These are phyloP conservation scores for Mongoloraphidia duomilia DNA, from an alignment of 2,888 invertebrate genomes.

Conservation along the genomic window DNA sequence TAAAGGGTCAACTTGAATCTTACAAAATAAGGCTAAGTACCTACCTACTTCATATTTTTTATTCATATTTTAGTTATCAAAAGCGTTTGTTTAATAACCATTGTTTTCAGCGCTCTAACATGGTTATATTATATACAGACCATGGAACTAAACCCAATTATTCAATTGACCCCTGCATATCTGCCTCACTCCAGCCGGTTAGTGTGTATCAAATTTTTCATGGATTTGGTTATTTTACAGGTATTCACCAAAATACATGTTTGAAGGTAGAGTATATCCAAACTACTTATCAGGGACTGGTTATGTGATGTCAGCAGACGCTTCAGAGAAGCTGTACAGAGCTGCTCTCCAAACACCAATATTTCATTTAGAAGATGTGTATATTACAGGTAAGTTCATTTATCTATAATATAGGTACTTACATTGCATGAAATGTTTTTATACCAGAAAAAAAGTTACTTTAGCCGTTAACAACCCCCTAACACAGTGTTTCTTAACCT, in stretches of 20 bases:
- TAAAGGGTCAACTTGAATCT: too few relatives aligned
- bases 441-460: constrained; percentile 3
- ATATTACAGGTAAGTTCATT: constrained; percentile 47
- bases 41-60: too few relatives aligned
- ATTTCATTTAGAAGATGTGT: constrained; percentile 67
- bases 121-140: too few relatives aligned
- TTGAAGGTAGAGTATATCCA: constrained; percentile 53
- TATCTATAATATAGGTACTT: constrained; percentile 1
- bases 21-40: too few relatives aligned
- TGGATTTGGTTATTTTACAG: constrained; percentile 24
- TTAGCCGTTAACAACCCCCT: not conserved
- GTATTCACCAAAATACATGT: constrained; percentile 72
- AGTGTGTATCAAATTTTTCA: too few relatives aligned
- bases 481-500: not conserved
- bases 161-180: too few relatives aligned
- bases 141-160: too few relatives aligned
- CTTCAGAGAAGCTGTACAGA: constrained; percentile 47
- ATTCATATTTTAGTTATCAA: too few relatives aligned
- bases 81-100: too few relatives aligned
- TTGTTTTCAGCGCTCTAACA: too few relatives aligned
- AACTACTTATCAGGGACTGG: constrained; percentile 71
- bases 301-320: constrained; percentile 56
- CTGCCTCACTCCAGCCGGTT: too few relatives aligned
- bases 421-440: not conserved
- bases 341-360: constrained; percentile 52